Conservation (phyloP, 2,113 vertebrate genomes). For the Madoqua kirkii region DNA sequence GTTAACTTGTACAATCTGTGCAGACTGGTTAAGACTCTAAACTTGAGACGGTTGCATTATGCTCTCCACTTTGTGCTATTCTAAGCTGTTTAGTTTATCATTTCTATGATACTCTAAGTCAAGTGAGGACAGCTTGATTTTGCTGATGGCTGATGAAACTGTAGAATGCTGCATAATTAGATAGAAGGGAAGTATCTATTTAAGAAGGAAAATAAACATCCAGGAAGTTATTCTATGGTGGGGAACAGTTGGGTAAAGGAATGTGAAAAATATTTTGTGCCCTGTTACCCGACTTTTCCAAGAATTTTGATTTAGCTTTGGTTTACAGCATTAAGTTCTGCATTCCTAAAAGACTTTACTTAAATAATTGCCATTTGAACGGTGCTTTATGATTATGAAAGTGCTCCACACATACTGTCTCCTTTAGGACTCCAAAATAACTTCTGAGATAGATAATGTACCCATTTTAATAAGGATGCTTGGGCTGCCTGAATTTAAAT, state of each 20-base stretch:
- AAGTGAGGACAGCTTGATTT: slow-evolving; percentile 53
- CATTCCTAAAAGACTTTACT: slow-evolving; percentile 6
- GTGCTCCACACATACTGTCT: background rate
- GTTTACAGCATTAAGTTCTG: background rate
- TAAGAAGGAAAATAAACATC: slow-evolving; percentile 50
- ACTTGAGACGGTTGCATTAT: background rate
- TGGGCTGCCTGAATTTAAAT: background rate
- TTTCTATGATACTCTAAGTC: slow-evolving; percentile 34
- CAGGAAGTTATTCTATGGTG: slow-evolving; percentile 20
- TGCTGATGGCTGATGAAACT: slow-evolving; percentile 40
- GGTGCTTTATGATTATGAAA: background rate
- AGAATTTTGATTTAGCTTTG: background rate
- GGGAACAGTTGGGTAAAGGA: background rate
- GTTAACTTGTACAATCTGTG: background rate
- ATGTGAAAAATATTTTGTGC: slow-evolving; percentile 4
- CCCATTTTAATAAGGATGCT: background rate
- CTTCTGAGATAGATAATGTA: background rate
- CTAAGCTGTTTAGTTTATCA: background rate
- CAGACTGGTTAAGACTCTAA: background rate
- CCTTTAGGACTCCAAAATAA: background rate
- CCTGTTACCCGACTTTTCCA: background rate
- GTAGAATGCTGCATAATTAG: slow-evolving; percentile 32
- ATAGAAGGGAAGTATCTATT: slow-evolving; percentile 53
- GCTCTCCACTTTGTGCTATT: background rate
- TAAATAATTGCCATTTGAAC: slow-evolving; percentile 13